Evolutionary conservation across 2,113 vertebrate species (phyloP).

Genomic region (Alces alces): DNA sequence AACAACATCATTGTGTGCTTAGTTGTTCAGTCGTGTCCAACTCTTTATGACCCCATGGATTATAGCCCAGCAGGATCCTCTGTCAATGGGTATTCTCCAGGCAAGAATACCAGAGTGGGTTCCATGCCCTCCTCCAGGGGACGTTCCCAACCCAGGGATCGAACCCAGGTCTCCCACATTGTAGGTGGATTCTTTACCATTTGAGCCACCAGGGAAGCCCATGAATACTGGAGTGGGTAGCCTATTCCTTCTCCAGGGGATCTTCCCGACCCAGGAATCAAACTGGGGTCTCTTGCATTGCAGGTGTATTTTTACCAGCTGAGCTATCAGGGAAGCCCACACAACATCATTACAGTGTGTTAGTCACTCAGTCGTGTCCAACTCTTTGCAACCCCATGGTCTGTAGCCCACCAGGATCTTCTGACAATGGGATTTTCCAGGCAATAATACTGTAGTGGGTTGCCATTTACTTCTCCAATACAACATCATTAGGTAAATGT

Average conservation of each 20-base stretch:
- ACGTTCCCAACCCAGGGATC: background rate
- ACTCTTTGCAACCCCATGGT: background rate
- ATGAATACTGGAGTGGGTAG: background rate
- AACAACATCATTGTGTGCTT: background rate
- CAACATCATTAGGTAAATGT: background rate
- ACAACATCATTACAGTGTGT: background rate
- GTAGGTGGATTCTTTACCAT: background rate
- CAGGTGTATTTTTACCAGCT: background rate
- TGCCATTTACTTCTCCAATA: background rate
- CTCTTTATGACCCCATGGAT: background rate
- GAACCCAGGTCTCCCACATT: background rate
- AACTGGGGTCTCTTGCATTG: background rate
- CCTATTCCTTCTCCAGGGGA: background rate
- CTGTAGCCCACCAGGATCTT: background rate
- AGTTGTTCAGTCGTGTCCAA: background rate
- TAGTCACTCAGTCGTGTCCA: background rate
- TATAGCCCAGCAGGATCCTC: background rate
- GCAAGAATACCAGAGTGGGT: background rate
- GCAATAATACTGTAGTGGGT: background rate
- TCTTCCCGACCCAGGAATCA: background rate
- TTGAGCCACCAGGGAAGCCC: background rate
- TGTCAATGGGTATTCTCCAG: background rate
- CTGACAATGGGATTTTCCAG: background rate
- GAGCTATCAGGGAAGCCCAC: background rate
- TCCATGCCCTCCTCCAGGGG: background rate